Evolutionary conservation across 2,888 invertebrate genomes (phyloP), one percentile per base, ranked within the genome.

Genomic region (Nyleta sp.): DNA sequence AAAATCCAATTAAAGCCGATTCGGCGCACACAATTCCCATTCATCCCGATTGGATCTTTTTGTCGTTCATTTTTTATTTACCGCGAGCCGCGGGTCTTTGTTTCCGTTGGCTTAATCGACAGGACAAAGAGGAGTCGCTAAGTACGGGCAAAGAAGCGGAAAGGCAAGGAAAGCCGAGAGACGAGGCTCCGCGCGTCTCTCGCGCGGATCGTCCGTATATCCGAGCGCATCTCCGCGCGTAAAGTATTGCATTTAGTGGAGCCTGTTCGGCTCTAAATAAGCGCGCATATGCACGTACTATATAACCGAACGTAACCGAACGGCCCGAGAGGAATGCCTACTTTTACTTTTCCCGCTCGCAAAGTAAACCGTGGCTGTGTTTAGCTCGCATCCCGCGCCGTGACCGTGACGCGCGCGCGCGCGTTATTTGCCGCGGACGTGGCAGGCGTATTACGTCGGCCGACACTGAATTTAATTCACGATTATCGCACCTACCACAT

Each of bases 281-380:
- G 71, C 75, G 72, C 65, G 64, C 68, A 44, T 68, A 72, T 68
- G 68, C 71, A 64, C 74, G 48, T 35, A 74, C 70, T 77, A 68
- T 77, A 67, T 64, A 48, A 72, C 62, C 62, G 55, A 70, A 67
- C 77, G 75, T 46, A 73, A 57, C 60, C 70, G 62, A 57, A 50
- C 74, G 64, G 67, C 68, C 73, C 62, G 50, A 80, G 81, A 80
- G 82, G 85, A 85, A 86, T 85, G 80, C 80, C 81, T 81, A 83
- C 86, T 84, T 84, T 84, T 85, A 86, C 85, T 84, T 85, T 84
- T 81, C 81, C 83, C 81, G 74, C 74, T 78, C 67, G 79, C 80
- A 65, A 38, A 80, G 82, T 81, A 78, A 81, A 68, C 65, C 76
- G 78, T 52, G 59, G 20, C 40, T 20, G 64, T 48, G 50, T 13